Evolutionary conservation across 1,140 invertebrate species (phyloP), one percentile per base, ranked within the genome.

Genomic region (Leptinotarsa undecemlineata): DNA sequence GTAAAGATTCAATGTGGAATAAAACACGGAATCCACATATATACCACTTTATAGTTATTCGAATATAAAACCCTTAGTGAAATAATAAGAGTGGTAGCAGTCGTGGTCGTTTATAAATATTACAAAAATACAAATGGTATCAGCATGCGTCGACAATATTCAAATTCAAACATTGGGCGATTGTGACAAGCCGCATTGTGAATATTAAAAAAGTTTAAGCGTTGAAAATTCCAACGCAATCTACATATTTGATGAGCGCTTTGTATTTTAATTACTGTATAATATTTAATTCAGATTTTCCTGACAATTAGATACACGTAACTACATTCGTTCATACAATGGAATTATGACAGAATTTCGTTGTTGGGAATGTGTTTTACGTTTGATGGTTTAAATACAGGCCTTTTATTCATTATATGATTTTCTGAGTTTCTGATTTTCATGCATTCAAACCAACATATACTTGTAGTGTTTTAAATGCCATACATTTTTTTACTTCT

Each of bases 211-310:
- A 84, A 82, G 73, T 82, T 82, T 78, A 78, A 79, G 78, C 83
- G 82, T 80, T 78, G 79, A 83, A 84, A 83, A 80, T 83, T 83
- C 81, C 79, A 82, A 82, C 80, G 80, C 81, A 80, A 84, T 84
- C 82, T 82, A 72, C 82, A 84, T 84, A 83, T 82, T 83, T 82
- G 82, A 84, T 83, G 83, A 81, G 79, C 69, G 83, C 82, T 84
- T 84, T 84, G 83, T 84, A 81, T 84, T 84, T 83, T 84, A 84
- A 84, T 84, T 83, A 80, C 79, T 77, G 79, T 81, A 79, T 82
- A 80, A 84, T 83, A 84, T 84, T 84, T 82, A 84, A 84, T 83
- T 82, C 82, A 80, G 80, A 83, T 83, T 84, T 83, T 82, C 81
- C 80, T 79, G 80, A 82, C 82, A 84, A 83, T 84, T 84, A 82